These are phyloP conservation scores for Erythrolamprus reginae DNA, from an alignment of 2,113 vertebrate species.

Conservation along the genomic window DNA sequence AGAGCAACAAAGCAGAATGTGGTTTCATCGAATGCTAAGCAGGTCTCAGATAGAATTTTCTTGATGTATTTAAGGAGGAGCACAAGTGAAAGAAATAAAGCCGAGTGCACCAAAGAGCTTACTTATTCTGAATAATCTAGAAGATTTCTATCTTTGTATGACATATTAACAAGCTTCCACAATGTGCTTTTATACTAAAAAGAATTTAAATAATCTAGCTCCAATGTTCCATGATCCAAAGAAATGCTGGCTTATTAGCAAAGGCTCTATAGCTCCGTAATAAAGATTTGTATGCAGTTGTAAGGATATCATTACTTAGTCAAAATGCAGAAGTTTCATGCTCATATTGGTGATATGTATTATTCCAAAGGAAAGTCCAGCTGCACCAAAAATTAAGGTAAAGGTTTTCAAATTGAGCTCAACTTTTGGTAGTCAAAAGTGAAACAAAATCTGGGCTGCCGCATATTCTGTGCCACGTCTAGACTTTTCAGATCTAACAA, in stretches of 20 bases:
- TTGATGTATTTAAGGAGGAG: neutral
- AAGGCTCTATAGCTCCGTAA: neutral
- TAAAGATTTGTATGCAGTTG: neutral
- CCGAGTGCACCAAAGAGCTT: neutral
- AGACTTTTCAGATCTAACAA: neutral
- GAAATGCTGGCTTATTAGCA: neutral
- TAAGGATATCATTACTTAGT: neutral
- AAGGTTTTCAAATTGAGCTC: neutral
- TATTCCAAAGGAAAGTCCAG: neutral
- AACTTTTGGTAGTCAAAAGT: neutral
- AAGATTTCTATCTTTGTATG: neutral
- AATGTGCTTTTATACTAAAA: constrained; percentile 17
- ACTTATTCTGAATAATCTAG: neutral
- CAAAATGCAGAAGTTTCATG: constrained; percentile 10
- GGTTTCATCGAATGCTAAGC: neutral
- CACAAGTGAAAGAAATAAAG: neutral
- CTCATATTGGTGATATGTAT: neutral
- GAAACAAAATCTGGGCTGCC: neutral
- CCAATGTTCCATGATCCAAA: neutral
- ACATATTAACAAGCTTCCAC: neutral
- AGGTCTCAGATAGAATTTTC: neutral
- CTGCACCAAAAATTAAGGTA: neutral
- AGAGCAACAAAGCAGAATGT: neutral
- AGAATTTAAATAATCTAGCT: constrained; percentile 2
- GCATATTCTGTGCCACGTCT: neutral